A percentile compares a stretch with the other conserved stretches of the same genome.
phyloP scores from a whole-genome alignment of 2,113 vertebrate species.

The Alosa alosa region DNA sequence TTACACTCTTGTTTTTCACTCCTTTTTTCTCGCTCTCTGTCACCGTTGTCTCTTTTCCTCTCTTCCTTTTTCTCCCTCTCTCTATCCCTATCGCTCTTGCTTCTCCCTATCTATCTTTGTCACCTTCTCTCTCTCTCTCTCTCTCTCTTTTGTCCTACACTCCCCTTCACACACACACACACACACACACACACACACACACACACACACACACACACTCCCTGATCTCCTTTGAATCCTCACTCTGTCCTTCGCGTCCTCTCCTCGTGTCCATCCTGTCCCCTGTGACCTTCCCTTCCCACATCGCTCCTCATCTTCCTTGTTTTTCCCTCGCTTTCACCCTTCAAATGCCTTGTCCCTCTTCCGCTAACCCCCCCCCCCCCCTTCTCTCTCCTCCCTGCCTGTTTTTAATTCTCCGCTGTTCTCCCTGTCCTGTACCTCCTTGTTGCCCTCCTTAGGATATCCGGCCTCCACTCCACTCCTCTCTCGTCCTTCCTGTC shows the following conservation, averaged over 20 bases:
- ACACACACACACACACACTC: background rate
- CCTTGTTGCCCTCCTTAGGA: background rate
- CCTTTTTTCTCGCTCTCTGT: background rate
- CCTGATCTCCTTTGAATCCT: background rate
- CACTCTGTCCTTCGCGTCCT: background rate
- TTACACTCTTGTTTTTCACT: background rate
- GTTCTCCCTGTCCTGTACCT: background rate
- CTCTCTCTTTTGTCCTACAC: background rate
- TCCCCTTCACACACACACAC: background rate
- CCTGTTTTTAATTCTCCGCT: background rate
- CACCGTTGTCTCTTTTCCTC: background rate
- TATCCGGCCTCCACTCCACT: background rate
- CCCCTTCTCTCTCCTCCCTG: background rate
- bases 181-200: background rate
- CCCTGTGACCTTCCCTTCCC: constrained; percentile 1
- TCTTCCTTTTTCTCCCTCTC: background rate
- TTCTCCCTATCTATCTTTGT: background rate
- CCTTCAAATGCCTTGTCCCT: background rate
- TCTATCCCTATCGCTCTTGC: background rate
- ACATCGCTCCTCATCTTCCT: background rate
- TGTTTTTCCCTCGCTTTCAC: background rate
- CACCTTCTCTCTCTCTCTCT: background rate
- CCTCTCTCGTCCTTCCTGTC: background rate
- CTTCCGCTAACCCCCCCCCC: background rate
- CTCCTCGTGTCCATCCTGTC: background rate